Evolutionary conservation across 1,140 invertebrate species (phyloP), one percentile per base, ranked within the genome.

Genomic region (Atta colombica): DNA sequence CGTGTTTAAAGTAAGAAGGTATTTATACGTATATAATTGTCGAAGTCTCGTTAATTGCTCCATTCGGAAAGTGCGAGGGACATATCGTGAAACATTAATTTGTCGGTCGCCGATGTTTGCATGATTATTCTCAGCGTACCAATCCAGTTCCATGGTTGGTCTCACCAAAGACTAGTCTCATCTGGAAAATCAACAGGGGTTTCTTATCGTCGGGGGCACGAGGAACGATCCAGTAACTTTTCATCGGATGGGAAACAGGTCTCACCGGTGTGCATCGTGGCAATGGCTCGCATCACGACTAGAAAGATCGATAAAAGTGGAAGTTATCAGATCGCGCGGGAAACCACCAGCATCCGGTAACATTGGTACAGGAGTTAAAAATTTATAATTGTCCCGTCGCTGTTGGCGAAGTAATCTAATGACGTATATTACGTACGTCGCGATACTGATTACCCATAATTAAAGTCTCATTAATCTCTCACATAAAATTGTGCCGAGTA

Each of bases 151-250:
- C 21, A 25, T 49, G n/a, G 18, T 14, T 61, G 16, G 39, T 18
- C 31, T 18, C 25, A 39, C 4, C 6, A 2, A 45, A 28, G 85
- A 87, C 85, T 65, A 77, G 77, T 72, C 77, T 81, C 72, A 77
- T 90, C 78, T 84, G 78, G 88, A 74, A 90, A 90, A 90, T 86
- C 89, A 89, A 90, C 85, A 81, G 85, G 89, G 78, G 72, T 90
- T 77, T 89, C 87, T 53, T 10, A 72, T 86, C 60, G 87, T 71
- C 65, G 69, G 28, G 68, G 35, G 55, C 74, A 25, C 39, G 7
- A 28, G 72, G 51, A 77, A 82, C 89, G 88, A 87, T 89, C 88
- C 63, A 85, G 78, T 89, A 89, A 90, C 89, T 89, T 89, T 90
- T 89, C 88, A 90, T 87, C 88, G 85, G 60, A 61, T 77, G 78